Evolutionary conservation across 2,113 vertebrate species (phyloP).

Genomic region (Chionomys nivalis): DNA sequence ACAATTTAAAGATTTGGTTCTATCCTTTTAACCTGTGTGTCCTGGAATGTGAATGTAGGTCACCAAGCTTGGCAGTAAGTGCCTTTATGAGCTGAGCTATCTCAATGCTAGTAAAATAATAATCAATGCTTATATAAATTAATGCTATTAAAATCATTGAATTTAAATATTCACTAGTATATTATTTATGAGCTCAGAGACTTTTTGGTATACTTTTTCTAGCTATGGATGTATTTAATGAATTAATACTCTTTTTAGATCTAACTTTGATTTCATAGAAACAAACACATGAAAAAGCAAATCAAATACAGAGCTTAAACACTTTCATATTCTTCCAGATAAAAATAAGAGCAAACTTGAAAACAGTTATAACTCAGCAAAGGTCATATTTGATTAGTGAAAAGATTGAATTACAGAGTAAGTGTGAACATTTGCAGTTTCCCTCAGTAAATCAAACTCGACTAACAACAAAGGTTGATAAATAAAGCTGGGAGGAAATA

Average conservation of each 20-base stretch:
- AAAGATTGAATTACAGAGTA: constrained; percentile 52
- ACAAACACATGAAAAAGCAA: neutral
- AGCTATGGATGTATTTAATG: neutral
- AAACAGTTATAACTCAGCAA: constrained; percentile 11
- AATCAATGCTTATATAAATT: neutral
- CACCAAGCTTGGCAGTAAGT: neutral
- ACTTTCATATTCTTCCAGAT: neutral
- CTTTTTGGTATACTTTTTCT: neutral
- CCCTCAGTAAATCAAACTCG: constrained; percentile 34
- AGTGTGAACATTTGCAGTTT: constrained; percentile 19
- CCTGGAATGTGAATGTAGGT: neutral
- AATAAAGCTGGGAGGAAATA: constrained; percentile 7
- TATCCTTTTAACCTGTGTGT: neutral
- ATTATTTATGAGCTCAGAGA: neutral
- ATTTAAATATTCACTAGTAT: neutral
- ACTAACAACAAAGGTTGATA: constrained; percentile 18
- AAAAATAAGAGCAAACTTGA: constrained; percentile 35
- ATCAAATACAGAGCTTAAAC: neutral
- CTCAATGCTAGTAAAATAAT: neutral
- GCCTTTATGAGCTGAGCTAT: neutral
- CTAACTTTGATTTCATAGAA: neutral
- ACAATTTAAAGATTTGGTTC: no score
- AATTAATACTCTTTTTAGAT: neutral
- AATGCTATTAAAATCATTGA: neutral
- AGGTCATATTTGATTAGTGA: constrained; percentile 33